phyloP scores from a whole-genome alignment of 2,797 vertebrate genomes.

The Eulemur mongoz region DNA sequence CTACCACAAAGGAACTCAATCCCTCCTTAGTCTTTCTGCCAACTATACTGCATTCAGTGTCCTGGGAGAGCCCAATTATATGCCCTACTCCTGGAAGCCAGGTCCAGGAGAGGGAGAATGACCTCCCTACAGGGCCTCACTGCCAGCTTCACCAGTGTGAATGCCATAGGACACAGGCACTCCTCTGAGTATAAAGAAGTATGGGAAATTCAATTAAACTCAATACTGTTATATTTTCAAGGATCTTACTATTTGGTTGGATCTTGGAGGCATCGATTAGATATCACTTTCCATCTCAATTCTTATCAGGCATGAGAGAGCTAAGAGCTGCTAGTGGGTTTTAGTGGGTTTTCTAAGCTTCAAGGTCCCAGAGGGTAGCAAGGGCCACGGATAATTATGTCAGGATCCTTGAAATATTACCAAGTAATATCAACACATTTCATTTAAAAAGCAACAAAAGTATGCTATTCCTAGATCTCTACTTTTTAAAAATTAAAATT shows the following conservation, averaged over 20 bases:
- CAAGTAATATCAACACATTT: not conserved
- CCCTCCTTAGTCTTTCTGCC: not conserved
- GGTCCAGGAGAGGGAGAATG: not conserved
- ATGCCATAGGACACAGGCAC: not conserved
- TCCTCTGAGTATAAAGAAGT: not conserved
- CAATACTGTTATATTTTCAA: not conserved
- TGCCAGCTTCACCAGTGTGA: not conserved
- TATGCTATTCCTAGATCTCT: not conserved
- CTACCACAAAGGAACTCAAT: not conserved
- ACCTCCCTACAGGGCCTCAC: too few relatives aligned
- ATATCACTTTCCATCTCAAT: slow-evolving; percentile 28
- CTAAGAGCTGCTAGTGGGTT: not conserved
- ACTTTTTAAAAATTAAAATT: slow-evolving; percentile 53
- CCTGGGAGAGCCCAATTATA: not conserved
- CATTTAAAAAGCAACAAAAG: not conserved
- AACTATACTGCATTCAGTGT: not conserved
- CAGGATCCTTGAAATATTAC: not conserved
- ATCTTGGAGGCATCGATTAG: slow-evolving; percentile 66
- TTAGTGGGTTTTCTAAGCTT: not conserved
- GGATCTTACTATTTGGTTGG: not conserved
- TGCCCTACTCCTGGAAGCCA: too few relatives aligned
- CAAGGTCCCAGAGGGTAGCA: not conserved
- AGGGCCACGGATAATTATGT: not conserved
- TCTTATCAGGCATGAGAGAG: not conserved
- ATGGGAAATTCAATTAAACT: not conserved